phyloP scores from a whole-genome alignment of 2,113 vertebrate genomes.

The Microtus oregoni region DNA sequence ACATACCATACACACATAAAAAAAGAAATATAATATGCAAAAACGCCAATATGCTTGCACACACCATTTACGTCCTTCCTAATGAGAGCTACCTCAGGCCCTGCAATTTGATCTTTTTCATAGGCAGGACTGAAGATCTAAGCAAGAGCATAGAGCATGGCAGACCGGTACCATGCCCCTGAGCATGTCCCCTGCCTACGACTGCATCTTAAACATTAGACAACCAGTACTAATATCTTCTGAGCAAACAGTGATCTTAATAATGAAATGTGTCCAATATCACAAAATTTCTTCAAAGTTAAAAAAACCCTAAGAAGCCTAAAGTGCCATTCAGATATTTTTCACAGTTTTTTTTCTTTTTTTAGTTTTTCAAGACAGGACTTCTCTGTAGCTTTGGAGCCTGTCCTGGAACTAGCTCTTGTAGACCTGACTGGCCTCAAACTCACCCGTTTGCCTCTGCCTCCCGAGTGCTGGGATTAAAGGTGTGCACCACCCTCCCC shows the following conservation, averaged over 20 bases:
- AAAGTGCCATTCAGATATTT: not conserved
- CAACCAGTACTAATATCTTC: not conserved
- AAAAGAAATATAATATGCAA: not conserved
- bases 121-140: not conserved
- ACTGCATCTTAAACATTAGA: slow-evolving; percentile 35
- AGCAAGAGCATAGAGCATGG: not conserved
- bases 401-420: too few relatives aligned
- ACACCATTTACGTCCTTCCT: not conserved
- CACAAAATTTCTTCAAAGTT: not conserved
- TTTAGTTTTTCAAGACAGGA: too few relatives aligned
- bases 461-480: too few relatives aligned
- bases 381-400: too few relatives aligned
- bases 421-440: too few relatives aligned
- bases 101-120: not conserved
- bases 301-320: not conserved
- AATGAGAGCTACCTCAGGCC: not conserved
- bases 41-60: slow-evolving; percentile 12
- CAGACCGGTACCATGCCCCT: too few relatives aligned
- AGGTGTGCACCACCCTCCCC: too few relatives aligned
- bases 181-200: not conserved
- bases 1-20: not conserved
- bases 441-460: too few relatives aligned
- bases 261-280: not conserved
- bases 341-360: not conserved
- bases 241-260: not conserved